Evolutionary conservation across 2,113 vertebrate genomes (phyloP), one percentile per base, ranked within the genome.

Genomic region (Circaetus cinerascens): DNA sequence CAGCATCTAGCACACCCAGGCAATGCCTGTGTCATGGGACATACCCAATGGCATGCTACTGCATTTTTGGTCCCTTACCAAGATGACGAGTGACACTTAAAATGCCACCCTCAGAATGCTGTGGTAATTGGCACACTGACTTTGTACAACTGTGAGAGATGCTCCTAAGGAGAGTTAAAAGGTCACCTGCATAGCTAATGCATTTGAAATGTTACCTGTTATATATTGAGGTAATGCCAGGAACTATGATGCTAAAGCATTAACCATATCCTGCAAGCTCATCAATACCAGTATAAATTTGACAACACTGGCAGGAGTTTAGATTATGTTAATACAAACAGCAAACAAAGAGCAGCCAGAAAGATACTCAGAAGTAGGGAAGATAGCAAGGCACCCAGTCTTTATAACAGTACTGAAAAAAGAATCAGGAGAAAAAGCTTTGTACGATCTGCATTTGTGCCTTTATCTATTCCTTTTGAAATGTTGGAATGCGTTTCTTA

Each of bases 111-210:
- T n/a, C 69, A 62, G 51, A 89, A 73, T 27, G 57, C 57, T 50
- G 38, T 34, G 68, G 64, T 55, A 88, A 90, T 57, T 11, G 2
- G 80, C 92, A 68, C 1, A 2, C 73, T 95, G 85, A 89, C 69
- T 86, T 83, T 25, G 57, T 69, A 48, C 38, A 38, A 40, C 66
- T 46, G n/a, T 36, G 57, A 66, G 60, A 85, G 82, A 59, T 60
- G 62, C 38, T 93, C 56, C 68, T 45, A 57, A 57, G n/a, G 72
- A 50, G 69, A 95, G 56, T 62, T 76, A 86, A 94, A 96, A 97
- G 76, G 92, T 94, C 87, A 88, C 62, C 81, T 77, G 55, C 78
- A 88, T 38, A 93, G 78, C 66, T 83, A 43, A 92, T 67, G 41
- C n/a, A 72, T 86, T 92, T 69, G 88, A 88, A 95, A 92, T 46